Evolutionary conservation across 1,140 invertebrate genomes (phyloP).

Genomic region (Philopotamus ludificatus): DNA sequence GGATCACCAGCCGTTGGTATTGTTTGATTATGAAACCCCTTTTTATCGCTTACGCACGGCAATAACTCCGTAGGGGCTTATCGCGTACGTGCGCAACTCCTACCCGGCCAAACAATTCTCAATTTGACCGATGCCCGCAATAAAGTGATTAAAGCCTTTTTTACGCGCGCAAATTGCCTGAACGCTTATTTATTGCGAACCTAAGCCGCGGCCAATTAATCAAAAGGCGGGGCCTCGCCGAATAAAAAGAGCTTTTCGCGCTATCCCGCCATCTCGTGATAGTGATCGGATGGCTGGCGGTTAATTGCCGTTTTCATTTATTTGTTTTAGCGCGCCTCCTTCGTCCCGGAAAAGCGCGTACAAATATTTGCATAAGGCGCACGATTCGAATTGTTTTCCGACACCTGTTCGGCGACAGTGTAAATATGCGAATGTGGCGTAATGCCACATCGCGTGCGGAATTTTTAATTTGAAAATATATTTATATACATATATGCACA

Average conservation of each 20-base stretch:
- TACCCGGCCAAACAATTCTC: neutral
- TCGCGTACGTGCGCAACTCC: slow-evolving; percentile 7
- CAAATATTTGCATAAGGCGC: neutral
- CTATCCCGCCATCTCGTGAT: neutral
- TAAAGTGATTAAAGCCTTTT: slow-evolving; percentile 4
- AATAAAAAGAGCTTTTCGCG: neutral
- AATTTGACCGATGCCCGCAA: neutral
- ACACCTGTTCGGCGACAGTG: neutral
- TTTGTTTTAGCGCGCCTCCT: too few species aligned
- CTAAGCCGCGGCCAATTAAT: slow-evolving; percentile 19
- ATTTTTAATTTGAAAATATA: too few species aligned
- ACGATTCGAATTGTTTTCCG: neutral
- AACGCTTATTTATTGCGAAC: slow-evolving; percentile 25
- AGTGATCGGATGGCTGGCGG: neutral
- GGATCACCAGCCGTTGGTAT: slow-evolving; percentile 28
- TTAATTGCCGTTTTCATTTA: neutral
- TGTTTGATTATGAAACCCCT: slow-evolving; percentile 34
- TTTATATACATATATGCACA: too few species aligned
- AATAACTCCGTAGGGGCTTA: slow-evolving; percentile 25
- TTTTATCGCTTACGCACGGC: slow-evolving; percentile 23
- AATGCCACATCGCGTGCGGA: neutral
- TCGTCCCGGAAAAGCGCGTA: too few species aligned
- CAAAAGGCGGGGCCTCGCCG: neutral
- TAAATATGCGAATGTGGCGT: neutral
- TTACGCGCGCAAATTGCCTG: neutral